Evolutionary conservation across 2,888 invertebrate species (phyloP), one percentile per base, ranked within the genome.

Genomic region (Thymelicus sylvestris): DNA sequence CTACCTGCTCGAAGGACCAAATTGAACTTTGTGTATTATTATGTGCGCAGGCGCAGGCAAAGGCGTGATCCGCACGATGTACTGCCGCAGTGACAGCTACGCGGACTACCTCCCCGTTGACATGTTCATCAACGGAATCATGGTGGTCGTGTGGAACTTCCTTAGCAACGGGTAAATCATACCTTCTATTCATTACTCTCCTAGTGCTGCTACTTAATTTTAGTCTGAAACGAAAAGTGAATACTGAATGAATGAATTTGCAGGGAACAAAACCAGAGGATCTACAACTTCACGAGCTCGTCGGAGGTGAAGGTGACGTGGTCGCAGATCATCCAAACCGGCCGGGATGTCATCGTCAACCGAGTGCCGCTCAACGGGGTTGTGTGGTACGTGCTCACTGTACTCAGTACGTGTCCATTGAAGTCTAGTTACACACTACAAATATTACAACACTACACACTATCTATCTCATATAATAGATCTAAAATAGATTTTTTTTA

Each of bases 1-100:
- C 6, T 7, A 41, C 44, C 44, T 44, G 44, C 44, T 44, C 44
- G 44, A 44, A 44, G 15, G 13, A 15, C 19, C 50, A n/a, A 31
- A 31, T 31, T 5, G 31, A 31, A 31, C 31, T 0, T 31, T 31
- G 4, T 31, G 4, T 31, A 31, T 31, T 24, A 24, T 24, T 52
- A 6, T 52, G 15, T 55, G 66, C 66, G 83, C 78, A 93, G 94
- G 96, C 6, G 97, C 97, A 7, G 97, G 98, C 12, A 98, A 98
- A 84, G 98, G 98, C 0, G 97, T 98, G 0, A 95, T 98, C 74
- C 94, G 98, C n/a, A 96, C 97, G 0, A 97, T 98, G 97, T 97
- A 97, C 84, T 97, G 97, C 80, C 96, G 97, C 76, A 95, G 96
- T 7, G 95, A 95, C 74, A 95, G 96, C 44, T 97, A 97, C 78